Evolutionary conservation across 2,113 vertebrate species (phyloP).

Genomic region (Alethe castanea): DNA sequence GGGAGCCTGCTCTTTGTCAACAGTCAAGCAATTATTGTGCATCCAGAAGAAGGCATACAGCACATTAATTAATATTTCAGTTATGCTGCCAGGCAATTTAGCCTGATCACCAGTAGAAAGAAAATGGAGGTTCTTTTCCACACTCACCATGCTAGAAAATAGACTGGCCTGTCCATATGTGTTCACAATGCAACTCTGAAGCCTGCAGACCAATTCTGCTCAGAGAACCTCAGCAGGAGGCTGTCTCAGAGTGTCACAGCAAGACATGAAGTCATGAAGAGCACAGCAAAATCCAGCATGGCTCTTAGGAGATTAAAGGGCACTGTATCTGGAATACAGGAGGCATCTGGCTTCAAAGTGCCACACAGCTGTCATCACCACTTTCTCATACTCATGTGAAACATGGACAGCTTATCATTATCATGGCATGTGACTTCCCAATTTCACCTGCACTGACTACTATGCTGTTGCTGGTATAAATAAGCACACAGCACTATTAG

Average conservation of each 20-base stretch:
- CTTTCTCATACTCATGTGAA: not conserved
- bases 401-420: not conserved
- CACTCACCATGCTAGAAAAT: fast-evolving
- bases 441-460: not conserved
- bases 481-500: not conserved
- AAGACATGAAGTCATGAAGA: not conserved
- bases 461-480: not conserved
- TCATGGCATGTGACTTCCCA: not conserved
- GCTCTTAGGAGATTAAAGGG: not conserved
- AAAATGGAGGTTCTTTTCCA: not conserved
- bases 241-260: not conserved
- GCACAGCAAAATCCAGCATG: not conserved
- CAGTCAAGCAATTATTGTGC: not conserved
- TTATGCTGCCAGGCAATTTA: not conserved
- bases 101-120: not conserved
- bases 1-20: not conserved
- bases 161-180: fast-evolving
- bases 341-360: constrained; percentile 3
- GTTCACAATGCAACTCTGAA: not conserved
- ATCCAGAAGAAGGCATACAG: not conserved
- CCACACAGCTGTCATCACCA: constrained; percentile 20
- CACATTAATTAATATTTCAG: not conserved
- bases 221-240: not conserved
- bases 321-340: not conserved
- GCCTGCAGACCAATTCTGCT: not conserved